Evolutionary conservation across 2,113 vertebrate genomes (phyloP).

Genomic region (Pseudopodoces humilis): DNA sequence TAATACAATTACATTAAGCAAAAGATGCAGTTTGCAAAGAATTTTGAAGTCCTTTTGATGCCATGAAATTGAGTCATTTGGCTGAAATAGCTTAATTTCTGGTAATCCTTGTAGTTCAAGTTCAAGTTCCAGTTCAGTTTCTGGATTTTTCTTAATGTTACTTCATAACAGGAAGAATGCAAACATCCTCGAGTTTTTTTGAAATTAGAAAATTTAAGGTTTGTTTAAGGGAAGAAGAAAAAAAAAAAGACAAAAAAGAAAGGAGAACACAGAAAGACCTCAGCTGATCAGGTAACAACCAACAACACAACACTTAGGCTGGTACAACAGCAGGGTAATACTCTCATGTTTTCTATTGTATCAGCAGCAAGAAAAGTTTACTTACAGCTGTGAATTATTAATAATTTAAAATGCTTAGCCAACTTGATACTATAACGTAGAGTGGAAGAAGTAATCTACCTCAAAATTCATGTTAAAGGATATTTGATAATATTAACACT

Average conservation of each 20-base stretch:
- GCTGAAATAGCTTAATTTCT: not conserved
- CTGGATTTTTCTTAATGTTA: not conserved
- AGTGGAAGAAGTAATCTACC: not conserved
- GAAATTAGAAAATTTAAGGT: not conserved
- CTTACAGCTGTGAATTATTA: not conserved
- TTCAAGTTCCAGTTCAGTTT: not conserved
- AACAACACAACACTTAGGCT: not conserved
- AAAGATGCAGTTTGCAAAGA: not conserved
- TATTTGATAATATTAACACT: not conserved
- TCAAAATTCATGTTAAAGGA: not conserved
- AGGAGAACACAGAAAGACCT: not conserved
- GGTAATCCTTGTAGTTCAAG: not conserved
- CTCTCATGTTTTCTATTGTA: not conserved
- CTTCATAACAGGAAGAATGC: not conserved
- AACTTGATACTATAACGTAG: not conserved
- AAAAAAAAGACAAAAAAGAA: not conserved
- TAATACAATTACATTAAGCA: not conserved
- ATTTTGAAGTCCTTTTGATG: not conserved
- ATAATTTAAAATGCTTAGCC: not conserved
- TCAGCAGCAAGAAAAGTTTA: not conserved
- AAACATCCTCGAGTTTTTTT: not conserved
- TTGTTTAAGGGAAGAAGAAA: not conserved
- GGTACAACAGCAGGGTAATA: not conserved
- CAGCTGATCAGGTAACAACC: not conserved
- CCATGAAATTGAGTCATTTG: not conserved